These are phyloP conservation scores for Lacanobia wlatinum DNA, from an alignment of 2,888 invertebrate species.

Conservation along the genomic window DNA sequence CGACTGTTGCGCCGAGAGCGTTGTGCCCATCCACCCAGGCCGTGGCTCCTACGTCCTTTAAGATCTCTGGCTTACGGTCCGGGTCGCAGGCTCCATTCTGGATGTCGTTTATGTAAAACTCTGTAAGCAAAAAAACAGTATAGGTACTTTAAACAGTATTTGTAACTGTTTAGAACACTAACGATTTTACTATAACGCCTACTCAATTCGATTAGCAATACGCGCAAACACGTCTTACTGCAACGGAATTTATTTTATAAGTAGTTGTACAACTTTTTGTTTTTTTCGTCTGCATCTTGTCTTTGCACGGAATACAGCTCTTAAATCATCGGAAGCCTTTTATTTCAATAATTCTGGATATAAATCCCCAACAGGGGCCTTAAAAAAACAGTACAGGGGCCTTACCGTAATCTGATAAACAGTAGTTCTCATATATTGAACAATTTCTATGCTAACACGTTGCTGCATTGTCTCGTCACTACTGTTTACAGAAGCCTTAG, in stretches of 20 bases:
- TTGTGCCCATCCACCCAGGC: constrained; percentile 95
- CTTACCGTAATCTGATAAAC: background rate
- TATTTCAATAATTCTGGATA: too few relatives aligned
- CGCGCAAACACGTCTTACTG: too few relatives aligned
- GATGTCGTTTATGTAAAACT: constrained; percentile 95
- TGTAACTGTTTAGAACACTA: too few relatives aligned
- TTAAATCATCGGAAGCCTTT: too few relatives aligned
- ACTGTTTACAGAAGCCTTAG: background rate
- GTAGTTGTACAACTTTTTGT: too few relatives aligned
- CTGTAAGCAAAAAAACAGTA: constrained; percentile 76
- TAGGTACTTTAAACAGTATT: background rate
- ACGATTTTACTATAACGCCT: too few relatives aligned
- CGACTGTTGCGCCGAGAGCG: constrained; percentile 95
- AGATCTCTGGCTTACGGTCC: constrained; percentile 91
- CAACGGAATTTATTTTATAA: too few relatives aligned
- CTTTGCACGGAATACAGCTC: too few relatives aligned
- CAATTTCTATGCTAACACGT: background rate
- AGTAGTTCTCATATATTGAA: background rate
- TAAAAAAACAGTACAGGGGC: background rate
- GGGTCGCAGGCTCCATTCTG: constrained; percentile 91
- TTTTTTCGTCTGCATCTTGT: too few relatives aligned
- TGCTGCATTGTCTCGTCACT: background rate
- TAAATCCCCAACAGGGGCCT: too few relatives aligned
- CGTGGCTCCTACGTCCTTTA: constrained; percentile 93
- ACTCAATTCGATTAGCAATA: too few relatives aligned